Evolutionary conservation across 2,113 vertebrate species (phyloP).

Genomic region (Poeciliopsis prolifica): DNA sequence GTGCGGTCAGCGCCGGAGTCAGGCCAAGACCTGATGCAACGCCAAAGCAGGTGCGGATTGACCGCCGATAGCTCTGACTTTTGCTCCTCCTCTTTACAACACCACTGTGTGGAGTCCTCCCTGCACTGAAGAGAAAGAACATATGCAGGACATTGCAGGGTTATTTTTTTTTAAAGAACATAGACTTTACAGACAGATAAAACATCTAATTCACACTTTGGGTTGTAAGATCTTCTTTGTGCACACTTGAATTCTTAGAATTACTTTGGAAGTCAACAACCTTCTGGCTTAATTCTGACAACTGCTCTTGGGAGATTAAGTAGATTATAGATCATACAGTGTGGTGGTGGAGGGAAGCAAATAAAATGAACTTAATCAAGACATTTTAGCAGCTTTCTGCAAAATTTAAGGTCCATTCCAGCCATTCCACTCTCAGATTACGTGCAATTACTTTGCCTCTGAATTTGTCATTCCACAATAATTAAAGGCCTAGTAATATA

Average conservation of each 20-base stretch:
- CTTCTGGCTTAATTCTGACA: not conserved
- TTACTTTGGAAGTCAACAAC: not conserved
- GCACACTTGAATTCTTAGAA: not conserved
- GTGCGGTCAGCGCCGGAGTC: conserved; percentile 42
- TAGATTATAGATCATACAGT: not conserved
- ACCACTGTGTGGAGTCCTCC: conserved; percentile 39
- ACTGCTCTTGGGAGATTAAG: not conserved
- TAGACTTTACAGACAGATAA: too few species aligned
- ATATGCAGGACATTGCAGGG: not conserved
- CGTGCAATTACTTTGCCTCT: too few species aligned
- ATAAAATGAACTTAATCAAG: too few species aligned
- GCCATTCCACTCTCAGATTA: too few species aligned
- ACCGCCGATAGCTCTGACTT: conserved; percentile 55
- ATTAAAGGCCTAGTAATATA: too few species aligned
- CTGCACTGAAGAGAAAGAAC: conserved; percentile 26
- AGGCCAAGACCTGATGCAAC: conserved; percentile 42
- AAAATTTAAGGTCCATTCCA: too few species aligned
- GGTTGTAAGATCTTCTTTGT: not conserved
- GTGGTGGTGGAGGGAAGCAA: too few species aligned
- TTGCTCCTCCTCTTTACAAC: conserved; percentile 47
- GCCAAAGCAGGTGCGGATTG: conserved; percentile 55
- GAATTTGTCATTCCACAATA: too few species aligned
- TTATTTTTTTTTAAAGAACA: not conserved
- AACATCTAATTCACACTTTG: too few species aligned
- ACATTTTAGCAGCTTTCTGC: too few species aligned